Percentiles rank a stretch among this genome's conserved stretches.
Evolutionary conservation across 1,140 invertebrate species (phyloP).

Genomic region (Apis cerana): DNA sequence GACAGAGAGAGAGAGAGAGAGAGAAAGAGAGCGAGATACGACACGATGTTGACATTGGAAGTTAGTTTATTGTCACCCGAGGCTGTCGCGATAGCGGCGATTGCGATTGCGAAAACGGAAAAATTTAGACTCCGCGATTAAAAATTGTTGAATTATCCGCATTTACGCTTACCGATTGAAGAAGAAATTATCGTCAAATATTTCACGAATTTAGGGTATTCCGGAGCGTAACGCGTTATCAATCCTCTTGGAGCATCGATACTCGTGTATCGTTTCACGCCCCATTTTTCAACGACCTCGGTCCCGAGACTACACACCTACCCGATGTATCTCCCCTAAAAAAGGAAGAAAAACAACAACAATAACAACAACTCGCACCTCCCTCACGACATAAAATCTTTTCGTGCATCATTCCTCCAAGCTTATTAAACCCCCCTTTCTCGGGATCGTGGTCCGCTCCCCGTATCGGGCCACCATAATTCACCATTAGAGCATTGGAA

Average conservation of each 20-base stretch:
- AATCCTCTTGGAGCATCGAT: too few species aligned
- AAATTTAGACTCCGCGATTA: background rate
- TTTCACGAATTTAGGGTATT: too few species aligned
- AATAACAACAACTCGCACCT: background rate
- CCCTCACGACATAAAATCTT: background rate
- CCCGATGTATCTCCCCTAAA: too few species aligned
- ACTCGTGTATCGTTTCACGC: too few species aligned
- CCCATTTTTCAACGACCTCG: too few species aligned
- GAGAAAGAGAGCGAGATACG: too few species aligned
- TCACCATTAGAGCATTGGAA: conserved; percentile 25
- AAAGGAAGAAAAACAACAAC: too few species aligned
- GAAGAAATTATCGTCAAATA: too few species aligned
- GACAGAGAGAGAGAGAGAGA: background rate
- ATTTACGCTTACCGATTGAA: too few species aligned
- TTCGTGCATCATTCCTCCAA: background rate
- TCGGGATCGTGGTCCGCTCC: background rate
- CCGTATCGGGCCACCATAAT: conserved; percentile 14
- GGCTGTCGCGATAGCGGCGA: background rate
- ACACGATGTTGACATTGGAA: background rate
- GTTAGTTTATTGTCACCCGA: background rate
- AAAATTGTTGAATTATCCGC: background rate
- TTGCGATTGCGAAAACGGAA: conserved; percentile 13
- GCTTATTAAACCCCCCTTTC: conserved; percentile 1
- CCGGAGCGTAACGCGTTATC: too few species aligned
- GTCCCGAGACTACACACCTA: too few species aligned